Evolutionary conservation across 37 sponge, comb jelly and placozoan genomes (phyloP), one percentile per base, ranked within the genome.

Genomic region (Theonella swinhoei): DNA sequence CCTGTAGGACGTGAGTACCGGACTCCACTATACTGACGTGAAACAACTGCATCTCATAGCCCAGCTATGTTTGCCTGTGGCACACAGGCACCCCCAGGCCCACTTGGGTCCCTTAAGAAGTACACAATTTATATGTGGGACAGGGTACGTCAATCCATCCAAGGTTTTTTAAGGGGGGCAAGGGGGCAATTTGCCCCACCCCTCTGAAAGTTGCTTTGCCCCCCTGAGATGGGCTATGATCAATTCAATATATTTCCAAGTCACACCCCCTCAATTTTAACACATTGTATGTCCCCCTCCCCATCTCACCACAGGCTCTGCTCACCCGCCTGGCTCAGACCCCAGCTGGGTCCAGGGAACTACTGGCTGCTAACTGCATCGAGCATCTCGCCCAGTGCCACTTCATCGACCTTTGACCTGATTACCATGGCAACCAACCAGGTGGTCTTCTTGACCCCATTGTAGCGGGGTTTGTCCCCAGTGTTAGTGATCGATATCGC

Each of bases 321-420:
- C 86, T 95, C 30, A 79, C 94, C 43, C 91, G 94, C 9, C 67
- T 95, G 26, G 94, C 94, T 4, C 43, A 78, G 26, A 65, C 64
- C 4, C 71, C 83, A 0, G n/a, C 74, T n/a, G 96, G 96, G 19
- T 81, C 89, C 29, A 61, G 84, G 32, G 91, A 93, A 28, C 74
- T 96, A 11, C 70, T 93, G 39, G 34, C 74, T 32, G 32, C 77
- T 20, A 90, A 89, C 35, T 32, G 67, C 3, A 62, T 96, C 41
- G 38, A 59, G 31, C 66, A 84, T 71, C 70, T 96, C 58, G 75
- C 88, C 4, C 88, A 93, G 62, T 96, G 96, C 67, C 39, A 39
- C 38, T 96, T 93, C 79, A 88, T 93, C 39, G 92, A 88, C 80
- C 54, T 71, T n/a, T n/a, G n/a, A n/a, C 96, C 96, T 24, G 63